These are phyloP conservation scores for Euclidia mi DNA, from an alignment of 2,888 invertebrate species.

Conservation along the genomic window DNA sequence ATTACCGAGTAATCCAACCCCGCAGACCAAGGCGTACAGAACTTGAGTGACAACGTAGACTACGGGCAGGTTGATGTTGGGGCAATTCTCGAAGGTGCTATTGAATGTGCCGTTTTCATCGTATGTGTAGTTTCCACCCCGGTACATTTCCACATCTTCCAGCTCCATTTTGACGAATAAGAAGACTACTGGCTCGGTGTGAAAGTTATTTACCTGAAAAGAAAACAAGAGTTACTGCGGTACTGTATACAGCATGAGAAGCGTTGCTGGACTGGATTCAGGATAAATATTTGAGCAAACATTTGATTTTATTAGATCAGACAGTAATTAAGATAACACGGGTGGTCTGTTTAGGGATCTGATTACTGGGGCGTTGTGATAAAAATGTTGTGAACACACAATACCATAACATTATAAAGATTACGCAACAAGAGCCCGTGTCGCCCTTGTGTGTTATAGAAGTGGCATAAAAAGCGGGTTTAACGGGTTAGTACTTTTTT, in stretches of 20 bases:
- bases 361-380: conserved; percentile 29
- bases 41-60: conserved; percentile 92
- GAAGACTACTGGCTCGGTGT: conserved; percentile 21
- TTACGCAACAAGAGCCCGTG: no score
- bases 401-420: no score
- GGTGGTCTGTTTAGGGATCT: conserved; percentile 26
- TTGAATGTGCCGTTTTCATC: conserved; percentile 77
- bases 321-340: conserved; percentile 23
- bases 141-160: conserved; percentile 80
- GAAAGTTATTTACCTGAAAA: conserved; percentile 60
- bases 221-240: conserved; percentile 14
- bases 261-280: conserved; percentile 3
- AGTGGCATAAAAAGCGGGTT: no score
- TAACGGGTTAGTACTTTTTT: no score
- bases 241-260: not conserved
- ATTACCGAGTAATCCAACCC: conserved; percentile 96
- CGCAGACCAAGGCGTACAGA: conserved; percentile 95
- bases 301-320: conserved; percentile 12
- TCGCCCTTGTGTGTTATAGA: no score
- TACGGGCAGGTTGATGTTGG: conserved; percentile 87
- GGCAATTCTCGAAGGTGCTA: conserved; percentile 84
- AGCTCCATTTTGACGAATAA: conserved; percentile 70
- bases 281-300: conserved; percentile 5
- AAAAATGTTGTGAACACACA: conserved; percentile 13
- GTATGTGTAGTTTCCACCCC: conserved; percentile 71